Evolutionary conservation across 2,797 vertebrate species (phyloP), one percentile per base, ranked within the genome.

Genomic region (Lagorchestes hirsutus): DNA sequence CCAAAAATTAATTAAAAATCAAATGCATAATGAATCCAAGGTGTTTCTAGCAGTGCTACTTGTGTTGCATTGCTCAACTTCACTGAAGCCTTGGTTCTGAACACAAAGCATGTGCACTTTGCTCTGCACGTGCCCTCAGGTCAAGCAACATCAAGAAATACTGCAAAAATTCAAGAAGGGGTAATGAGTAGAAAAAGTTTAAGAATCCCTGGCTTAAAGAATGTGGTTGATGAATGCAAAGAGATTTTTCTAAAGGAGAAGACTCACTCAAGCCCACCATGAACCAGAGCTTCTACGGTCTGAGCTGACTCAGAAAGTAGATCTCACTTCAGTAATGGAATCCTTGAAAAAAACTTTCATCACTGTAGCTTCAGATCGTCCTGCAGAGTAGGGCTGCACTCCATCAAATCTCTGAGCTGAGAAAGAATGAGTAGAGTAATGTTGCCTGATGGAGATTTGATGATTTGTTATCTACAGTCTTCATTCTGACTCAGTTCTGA

Each of bases 401-500:
- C 46, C 56, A 13, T 56, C 52, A 58, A 91, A 46, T 28, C 56
- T 91, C 57, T 55, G 40, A 14, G 29, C 34, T 90, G 55, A 55
- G 57, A 93, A 96, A 55, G 22, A 92, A 93, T n/a, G 94, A 54
- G 46, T 58, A 55, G 57, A 92, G 50, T 91, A 92, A 54, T n/a
- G 18, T 31, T 96, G 91, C 97, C 52, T 40, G 52, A 74, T 90
- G 82, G 93, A 93, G 57, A 93, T 58, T 59, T 93, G 67, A 93
- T 96, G 94, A 97, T 92, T 96, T 74, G 74, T 95, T 87, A 52
- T 54, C 67, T 95, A 91, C 54, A 54, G 34, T 56, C 29, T 93
- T 92, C 46, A 56, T 9, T 96, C 59, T 97, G 95, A 97, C 94
- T 97, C 96, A 93, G 0, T 95, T 93, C 90, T 96, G 95, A 95